Percentiles rank a stretch among this genome's conserved stretches.
These are phyloP conservation scores for Parus major DNA, from an alignment of 2,113 vertebrate genomes.

Conservation along the genomic window DNA sequence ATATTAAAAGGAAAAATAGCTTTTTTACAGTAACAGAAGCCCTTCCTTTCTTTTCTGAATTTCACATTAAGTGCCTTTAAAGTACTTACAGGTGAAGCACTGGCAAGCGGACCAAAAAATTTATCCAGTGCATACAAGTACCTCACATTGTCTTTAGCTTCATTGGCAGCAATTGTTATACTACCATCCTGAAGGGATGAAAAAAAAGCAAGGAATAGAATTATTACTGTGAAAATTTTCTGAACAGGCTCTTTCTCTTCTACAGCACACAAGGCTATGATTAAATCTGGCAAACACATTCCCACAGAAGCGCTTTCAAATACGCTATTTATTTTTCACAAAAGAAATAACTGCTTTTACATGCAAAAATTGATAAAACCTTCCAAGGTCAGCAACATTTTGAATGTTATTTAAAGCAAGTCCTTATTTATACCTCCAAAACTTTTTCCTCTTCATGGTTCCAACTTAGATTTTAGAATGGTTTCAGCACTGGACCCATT, in stretches of 20 bases:
- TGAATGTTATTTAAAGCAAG: not conserved
- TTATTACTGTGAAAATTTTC: not conserved
- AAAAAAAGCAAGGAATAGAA: not conserved
- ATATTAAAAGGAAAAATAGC: not conserved
- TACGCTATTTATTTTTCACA: not conserved
- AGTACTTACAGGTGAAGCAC: constrained; percentile 76
- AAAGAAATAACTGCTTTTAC: not conserved
- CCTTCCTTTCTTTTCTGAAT: not conserved
- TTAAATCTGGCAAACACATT: not conserved
- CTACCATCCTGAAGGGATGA: constrained; percentile 68
- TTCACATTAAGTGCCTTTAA: not conserved
- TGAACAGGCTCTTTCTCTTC: not conserved
- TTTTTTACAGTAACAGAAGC: not conserved
- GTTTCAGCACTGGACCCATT: not conserved
- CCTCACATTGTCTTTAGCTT: constrained; percentile 85
- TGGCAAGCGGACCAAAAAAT: constrained; percentile 76
- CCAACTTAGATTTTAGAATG: not conserved
- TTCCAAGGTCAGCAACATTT: not conserved
- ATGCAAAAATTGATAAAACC: not conserved
- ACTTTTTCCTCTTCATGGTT: not conserved
- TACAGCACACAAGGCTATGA: not conserved
- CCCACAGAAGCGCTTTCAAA: not conserved
- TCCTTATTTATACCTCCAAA: not conserved
- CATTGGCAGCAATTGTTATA: constrained; percentile 81
- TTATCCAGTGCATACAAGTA: constrained; percentile 79